Base-by-base conservation (phyloP, 1,140 invertebrate species). In the Bombyx mandarina region DNA sequence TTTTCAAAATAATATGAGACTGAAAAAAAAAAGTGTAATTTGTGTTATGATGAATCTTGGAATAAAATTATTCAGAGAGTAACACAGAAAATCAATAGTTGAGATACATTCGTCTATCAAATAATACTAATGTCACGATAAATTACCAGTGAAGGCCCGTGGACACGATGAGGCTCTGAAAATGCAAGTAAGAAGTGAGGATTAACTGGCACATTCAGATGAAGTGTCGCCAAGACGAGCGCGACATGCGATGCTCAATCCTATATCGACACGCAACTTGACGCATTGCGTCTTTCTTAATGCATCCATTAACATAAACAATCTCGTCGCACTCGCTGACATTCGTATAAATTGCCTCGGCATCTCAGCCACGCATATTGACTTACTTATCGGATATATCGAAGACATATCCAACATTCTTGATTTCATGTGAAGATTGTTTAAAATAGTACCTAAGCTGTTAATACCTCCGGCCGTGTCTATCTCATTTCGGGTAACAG, bases 401-500 rank as follows among this genome's bases (percentile, higher is more conserved):
- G 18, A 48, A 49, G 12, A n/a, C n/a, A n/a, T 18, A 45, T 18
- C 44, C 42, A 8, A 53, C 26, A 35, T 35, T 26, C 12, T 35
- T 7, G 35, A 53, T 53, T 53, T 43, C 12, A 10, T 53, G 9
- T 43, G 22, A 22, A 54, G 44, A 54, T 12, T 45, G 12, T 45
- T 45, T 43, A 10, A 52, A 35, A 45, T 26, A 58, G 12, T 46
- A 54, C 10, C 57, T 35, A 66, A 69, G 66, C 55, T 71, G 59
- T 75, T 76, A 72, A 73, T 78, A 79, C 75, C 76, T 70, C 73
- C 75, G 70, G 73, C 76, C 66, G 63, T 63, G 79, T 73, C 81
- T 82, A 81, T 84, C 77, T 80, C 65, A 72, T 78, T 83, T 82
- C 80, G 68, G 75, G 83, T 86, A 86, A 86, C 84, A 83, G 81